Base-by-base conservation (phyloP, 2,888 invertebrate genomes). In the Papilio elwesi region DNA sequence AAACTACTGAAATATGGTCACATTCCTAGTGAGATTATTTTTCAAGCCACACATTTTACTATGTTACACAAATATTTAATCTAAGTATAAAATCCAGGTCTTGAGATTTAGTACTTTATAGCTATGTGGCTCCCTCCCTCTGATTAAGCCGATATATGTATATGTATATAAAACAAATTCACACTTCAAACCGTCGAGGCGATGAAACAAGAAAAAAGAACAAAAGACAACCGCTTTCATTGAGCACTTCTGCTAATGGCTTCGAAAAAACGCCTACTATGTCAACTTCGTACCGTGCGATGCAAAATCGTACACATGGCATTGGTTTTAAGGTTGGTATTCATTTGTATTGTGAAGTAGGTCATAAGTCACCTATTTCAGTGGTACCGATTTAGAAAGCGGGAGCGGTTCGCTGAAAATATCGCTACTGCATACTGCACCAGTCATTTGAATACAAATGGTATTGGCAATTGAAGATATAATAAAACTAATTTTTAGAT, bases 301-400 rank as follows among this genome's bases (percentile, higher is more conserved):
- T 4, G 26, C 5, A 67, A 70, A 62, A 55, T 13, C 38, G 43
- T 12, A 63, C 74, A 76, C 81, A 79, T 73, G 38, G 13, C 36
- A 26, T 52, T 9, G 43, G n/a, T 1, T 68, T 74, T 80, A 83
- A 78, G 75, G 77, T 69, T 74, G 76, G 77, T 79, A 85, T 85
- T 85, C 36, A 77, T 75, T 71, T 82, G 80, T 71, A 77, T 70
- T 70, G 75, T 82, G 84, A 92, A 90, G 81, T 93, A 83, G 93
- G 93, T 91, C 93, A 91, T 81, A 81, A 79, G 79, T 84, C 81
- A 79, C 87, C 89, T 93, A 93, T 93, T 93, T 91, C 80, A 81
- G 88, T 84, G 84, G 83, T 82, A 85, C 79, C 82, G 83, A 82
- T 85, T 87, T 83, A 80, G 87, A 88, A 86, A 87, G 85, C 83